Evolutionary conservation across 2,113 vertebrate genomes (phyloP).

Genomic region (Sitta europaea): DNA sequence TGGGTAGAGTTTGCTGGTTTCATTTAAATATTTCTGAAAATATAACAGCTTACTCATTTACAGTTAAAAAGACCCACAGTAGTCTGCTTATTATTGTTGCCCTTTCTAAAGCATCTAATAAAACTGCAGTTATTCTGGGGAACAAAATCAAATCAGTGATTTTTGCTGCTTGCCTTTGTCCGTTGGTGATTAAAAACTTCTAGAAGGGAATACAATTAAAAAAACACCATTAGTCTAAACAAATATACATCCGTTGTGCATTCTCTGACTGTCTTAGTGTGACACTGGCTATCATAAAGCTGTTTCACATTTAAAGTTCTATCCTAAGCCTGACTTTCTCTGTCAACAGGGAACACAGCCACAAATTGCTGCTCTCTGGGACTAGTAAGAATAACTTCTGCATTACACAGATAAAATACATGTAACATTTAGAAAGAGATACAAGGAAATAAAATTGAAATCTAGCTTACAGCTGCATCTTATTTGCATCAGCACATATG

Average conservation of each 20-base stretch:
- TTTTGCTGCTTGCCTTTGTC: not conserved
- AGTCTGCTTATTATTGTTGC: not conserved
- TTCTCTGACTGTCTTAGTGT: not conserved
- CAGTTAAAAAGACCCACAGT: not conserved
- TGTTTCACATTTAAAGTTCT: not conserved
- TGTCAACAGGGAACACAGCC: not conserved
- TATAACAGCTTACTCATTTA: not conserved
- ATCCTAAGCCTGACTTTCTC: not conserved
- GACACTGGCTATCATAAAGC: not conserved
- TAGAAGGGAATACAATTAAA: not conserved
- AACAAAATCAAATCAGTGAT: slow-evolving; percentile 32
- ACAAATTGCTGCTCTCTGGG: not conserved
- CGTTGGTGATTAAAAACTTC: not conserved
- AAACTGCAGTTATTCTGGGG: not conserved
- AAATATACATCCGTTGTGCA: not conserved
- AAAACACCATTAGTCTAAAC: not conserved
- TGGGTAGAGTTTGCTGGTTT: not conserved
- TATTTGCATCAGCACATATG: not conserved
- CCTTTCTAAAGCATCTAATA: slow-evolving; percentile 32
- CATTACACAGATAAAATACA: not conserved
- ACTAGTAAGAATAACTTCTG: not conserved
- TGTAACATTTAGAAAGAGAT: not conserved
- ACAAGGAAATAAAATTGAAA: not conserved
- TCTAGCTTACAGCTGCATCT: not conserved
- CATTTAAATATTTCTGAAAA: slow-evolving; percentile 28